Evolutionary conservation across 2,888 invertebrate species (phyloP), one percentile per base, ranked within the genome.

Genomic region (Scelioninae gen. 2): DNA sequence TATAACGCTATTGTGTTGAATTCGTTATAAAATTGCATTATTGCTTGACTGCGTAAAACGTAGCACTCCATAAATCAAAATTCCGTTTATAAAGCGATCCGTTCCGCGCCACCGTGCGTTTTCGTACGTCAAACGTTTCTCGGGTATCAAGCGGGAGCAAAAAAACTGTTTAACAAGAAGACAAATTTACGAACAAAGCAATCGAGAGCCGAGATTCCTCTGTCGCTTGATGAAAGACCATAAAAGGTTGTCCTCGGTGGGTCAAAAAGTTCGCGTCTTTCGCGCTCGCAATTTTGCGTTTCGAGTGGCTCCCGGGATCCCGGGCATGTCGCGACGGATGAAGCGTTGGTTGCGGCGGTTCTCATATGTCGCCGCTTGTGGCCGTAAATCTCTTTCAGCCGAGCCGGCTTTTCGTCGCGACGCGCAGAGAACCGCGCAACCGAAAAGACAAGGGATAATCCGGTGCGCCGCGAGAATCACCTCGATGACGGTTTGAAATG

Each of bases 391-490:
- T 64, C 43, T 64, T 58, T 60, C 60, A 46, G 28, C 50, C 4
- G 10, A 15, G 60, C 35, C 39, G 58, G 52, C 37, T 64, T 71
- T 46, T 64, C 71, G 52, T 35, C 48, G 61, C 28, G 43, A 13
- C 41, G 33, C 13, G n/a, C 28, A 11, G 46, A 55, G 61, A 46
- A 55, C 55, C 33, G 16, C 48, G 37, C 48, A 50, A 64, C 58
- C 45, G 70, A 52, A 71, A 52, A 52, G 58, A 71, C 64, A 52
- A 48, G 61, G 53, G 52, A 71, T 71, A 58, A 71, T 71, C 70
- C 28, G 15, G 35, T 15, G 39, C 15, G 31, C 45, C 6, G 48
- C 58, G 64, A 31, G 53, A 58, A 71, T 11, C 41, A 41, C 16
- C 55, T 41, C 43, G 58, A 70, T 64, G 69, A 69, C 52, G 48